Evolutionary conservation across 2,797 vertebrate species (phyloP), one percentile per base, ranked within the genome.

Genomic region (Malurus splendens): DNA sequence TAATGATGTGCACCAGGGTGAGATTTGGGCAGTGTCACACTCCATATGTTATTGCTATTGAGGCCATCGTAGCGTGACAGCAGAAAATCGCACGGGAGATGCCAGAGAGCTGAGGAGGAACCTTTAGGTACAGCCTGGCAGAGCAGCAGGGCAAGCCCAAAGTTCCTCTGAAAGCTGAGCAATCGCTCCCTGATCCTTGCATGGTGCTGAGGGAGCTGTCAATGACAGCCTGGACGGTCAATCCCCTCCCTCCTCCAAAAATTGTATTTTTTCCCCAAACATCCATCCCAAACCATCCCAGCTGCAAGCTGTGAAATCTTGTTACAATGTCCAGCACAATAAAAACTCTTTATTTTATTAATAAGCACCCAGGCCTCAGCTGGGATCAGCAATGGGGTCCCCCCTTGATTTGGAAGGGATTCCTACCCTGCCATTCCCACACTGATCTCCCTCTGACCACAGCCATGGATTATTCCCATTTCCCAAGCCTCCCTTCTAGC

Each of bases 41-140:
- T 39, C 27, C 1, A 0, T 0, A 1, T 18, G 42, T 24, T 70
- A 23, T 1, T 52, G 66, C 66, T 70, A 3, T 44, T 65, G 14
- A 55, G 51, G 79, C 11, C 72, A 24, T 0, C 0, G 27, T 19
- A 55, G 50, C 27, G 6, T 7, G 66, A 32, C 16, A 9, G 60
- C 71, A 51, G 74, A 73, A 70, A 86, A 70, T 2, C 2, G 4
- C 55, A 10, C 0, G 0, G 82, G 55, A 75, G 60, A 18, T 0
- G 5, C 30, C 3, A 1, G 27, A 54, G 75, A 24, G n/a, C 2
- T 1, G 32, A 59, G 89, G 89, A 48, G 11, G 84, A 48, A 38
- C 42, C n/a, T 72, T n/a, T 1, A 18, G 5, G 4, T 36, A 7
- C 32, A 10, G 61, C 5, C 18, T 51, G 73, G 61, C 30, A 45